Conservation (phyloP, 2,797 vertebrate species). For the Tenualosa thibaudeaui region DNA sequence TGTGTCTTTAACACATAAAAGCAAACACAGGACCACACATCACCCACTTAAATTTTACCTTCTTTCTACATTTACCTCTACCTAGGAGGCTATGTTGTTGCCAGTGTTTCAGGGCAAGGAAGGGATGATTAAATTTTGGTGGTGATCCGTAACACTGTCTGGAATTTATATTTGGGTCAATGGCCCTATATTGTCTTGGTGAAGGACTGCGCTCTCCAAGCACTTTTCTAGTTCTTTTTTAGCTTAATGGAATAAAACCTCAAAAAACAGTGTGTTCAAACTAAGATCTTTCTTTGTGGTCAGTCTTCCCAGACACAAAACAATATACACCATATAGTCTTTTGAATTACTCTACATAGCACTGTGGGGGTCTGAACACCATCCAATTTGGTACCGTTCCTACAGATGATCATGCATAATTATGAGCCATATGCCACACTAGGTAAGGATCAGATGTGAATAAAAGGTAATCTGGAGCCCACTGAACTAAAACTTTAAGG, state of each 20-base stretch:
- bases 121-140: no score
- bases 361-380: neutral
- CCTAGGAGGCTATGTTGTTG: no score
- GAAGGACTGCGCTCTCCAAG: no score
- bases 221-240: neutral
- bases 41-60: neutral
- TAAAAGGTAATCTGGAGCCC: neutral
- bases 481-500: neutral
- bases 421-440: slow-evolving; percentile 3
- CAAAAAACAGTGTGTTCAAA: neutral
- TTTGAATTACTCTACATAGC: neutral
- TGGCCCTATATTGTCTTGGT: no score
- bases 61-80: neutral
- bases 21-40: no score
- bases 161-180: no score
- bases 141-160: no score
- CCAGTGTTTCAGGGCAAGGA: no score
- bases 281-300: neutral
- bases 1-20: neutral
- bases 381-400: neutral
- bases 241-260: neutral
- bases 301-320: neutral
- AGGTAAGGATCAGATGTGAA: neutral
- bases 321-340: neutral
- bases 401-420: neutral